Base-by-base conservation (phyloP, 2,888 invertebrate genomes). In the Plebejus argus region DNA sequence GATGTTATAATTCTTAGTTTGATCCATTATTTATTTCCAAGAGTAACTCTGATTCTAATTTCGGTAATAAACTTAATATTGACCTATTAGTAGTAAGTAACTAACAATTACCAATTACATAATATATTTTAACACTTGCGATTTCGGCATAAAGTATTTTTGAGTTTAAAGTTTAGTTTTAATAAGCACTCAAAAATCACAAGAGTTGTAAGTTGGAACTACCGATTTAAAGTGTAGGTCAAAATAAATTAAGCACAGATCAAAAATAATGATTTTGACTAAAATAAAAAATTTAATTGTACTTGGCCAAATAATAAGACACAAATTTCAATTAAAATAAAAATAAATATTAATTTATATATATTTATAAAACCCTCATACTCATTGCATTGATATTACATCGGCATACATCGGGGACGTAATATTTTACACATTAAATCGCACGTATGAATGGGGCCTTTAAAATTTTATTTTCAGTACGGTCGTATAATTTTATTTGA, bases 401-500 rank as follows among this genome's bases (percentile, higher is more conserved):
- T 58, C 7, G 61, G 20, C 23, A 23, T 61, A 61, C 61, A 58
- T 58, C 7, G 61, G 20, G 61, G 61, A 23, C 61, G 23, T 23
- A 23, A 61, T 61, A 20, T 23, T 23, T 61, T 61, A 61, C 23
- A 12, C 61, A 61, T 61, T 23, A 23, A 61, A 23, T 61, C 23
- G 61, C 23, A 61, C 61, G 61, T 23, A 61, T 61, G 61, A 61
- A 61, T 23, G 61, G 61, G 10, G 28, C 28, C 28, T 66, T 66
- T 18, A 28, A 66, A 61, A 3, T 61, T 20, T 61, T 61, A 61
- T 61, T 61, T 61, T 61, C 61, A 61, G 61, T 61, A 61, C 61
- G 61, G 61, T 61, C 61, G 20, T 61, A 61, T 20, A 61, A 61
- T 61, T 61, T 61, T 61, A 61, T 61, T 61, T 61, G 23, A 61